A percentile compares a stretch with the other conserved stretches of the same genome.
Conservation (phyloP, 2,888 invertebrate species). For the Oscheius sp. region DNA sequence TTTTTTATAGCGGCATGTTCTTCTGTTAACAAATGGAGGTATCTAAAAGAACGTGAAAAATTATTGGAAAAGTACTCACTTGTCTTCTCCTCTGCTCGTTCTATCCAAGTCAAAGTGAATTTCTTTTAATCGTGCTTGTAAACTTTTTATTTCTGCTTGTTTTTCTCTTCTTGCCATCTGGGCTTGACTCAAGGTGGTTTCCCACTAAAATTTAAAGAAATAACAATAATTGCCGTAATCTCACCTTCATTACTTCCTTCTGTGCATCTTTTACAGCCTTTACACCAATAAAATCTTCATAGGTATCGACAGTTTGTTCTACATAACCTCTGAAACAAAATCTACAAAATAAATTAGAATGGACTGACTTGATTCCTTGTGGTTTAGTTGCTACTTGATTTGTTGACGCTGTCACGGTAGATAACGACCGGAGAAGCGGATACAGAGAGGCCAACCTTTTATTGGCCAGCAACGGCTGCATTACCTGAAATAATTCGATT, state of each 20-base stretch:
- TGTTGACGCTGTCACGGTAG: not conserved
- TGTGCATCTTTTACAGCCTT: slow-evolving; percentile 84
- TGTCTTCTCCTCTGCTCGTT: slow-evolving; percentile 83
- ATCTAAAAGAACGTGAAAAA: slow-evolving; percentile 72
- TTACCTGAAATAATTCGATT: not conserved
- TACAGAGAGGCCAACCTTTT: slow-evolving; percentile 2
- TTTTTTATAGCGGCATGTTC: slow-evolving; percentile 79
- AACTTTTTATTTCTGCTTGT: slow-evolving; percentile 78
- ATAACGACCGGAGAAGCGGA: not conserved
- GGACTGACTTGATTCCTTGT: not conserved
- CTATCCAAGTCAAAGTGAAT: slow-evolving; percentile 84
- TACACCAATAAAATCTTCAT: slow-evolving; percentile 79
- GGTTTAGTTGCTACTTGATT: slow-evolving; percentile 2
- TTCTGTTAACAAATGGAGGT: slow-evolving; percentile 82
- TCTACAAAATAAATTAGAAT: not conserved
- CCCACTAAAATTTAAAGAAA: slow-evolving; percentile 70
- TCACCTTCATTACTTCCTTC: slow-evolving; percentile 79
- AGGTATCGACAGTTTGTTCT: slow-evolving; percentile 49
- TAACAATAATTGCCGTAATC: slow-evolving; percentile 20
- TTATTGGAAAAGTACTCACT: slow-evolving; percentile 62
- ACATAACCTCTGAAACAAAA: slow-evolving; percentile 39
- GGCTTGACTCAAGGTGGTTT: slow-evolving; percentile 80
- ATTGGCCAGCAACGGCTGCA: slow-evolving; percentile 22
- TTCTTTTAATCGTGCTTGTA: slow-evolving; percentile 81
- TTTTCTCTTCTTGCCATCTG: slow-evolving; percentile 81